Base-by-base conservation (phyloP, 2,888 invertebrate species). In the Trisateles emortualis region DNA sequence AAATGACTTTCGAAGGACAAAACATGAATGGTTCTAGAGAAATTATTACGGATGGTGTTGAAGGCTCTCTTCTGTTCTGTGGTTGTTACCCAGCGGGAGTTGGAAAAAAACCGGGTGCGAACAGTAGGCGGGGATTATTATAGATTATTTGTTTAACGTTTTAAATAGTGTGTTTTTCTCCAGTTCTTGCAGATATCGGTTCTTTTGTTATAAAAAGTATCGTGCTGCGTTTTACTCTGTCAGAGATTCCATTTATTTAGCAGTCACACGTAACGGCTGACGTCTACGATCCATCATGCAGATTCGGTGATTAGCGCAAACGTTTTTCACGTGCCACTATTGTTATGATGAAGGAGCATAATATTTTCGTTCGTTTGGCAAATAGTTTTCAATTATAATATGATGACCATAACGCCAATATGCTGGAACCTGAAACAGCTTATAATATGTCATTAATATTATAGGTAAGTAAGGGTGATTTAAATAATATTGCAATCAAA, bases 91-190 rank as follows among this genome's bases (percentile, higher is more conserved):
- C 83, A 50, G 42, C 72, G 84, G 87, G 72, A 58, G 76, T 64
- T 74, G 47, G 70, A 68, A 79, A 86, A 85, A 86, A 86, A 77
- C 43, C 63, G 69, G 83, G 67, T 84, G 82, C 76, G 30, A 63
- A 74, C 85, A 78, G 83, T 79, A 79, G 80, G 77, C 65, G 69
- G 52, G 61, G 68, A 81, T 83, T 73, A 80, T 83, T 79, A 71
- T 78, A 74, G 74, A 64, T 80, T 76, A 74, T 81, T 81, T 43
- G 78, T 81, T 78, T 76, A 67, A 53, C 50, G 48, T 72, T 60
- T 77, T 76, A 74, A 78, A 78, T 80, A 79, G 26, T 19, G 19
- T 19, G 19, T 49, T 58, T 64, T 72, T 74, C 61, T 40, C 64
- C 67, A 60, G 60, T 64, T 65, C 52, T 62, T 39, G 29, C 24